Evolutionary conservation across 2,888 invertebrate species (phyloP).

Genomic region (Chirona hameri): DNA sequence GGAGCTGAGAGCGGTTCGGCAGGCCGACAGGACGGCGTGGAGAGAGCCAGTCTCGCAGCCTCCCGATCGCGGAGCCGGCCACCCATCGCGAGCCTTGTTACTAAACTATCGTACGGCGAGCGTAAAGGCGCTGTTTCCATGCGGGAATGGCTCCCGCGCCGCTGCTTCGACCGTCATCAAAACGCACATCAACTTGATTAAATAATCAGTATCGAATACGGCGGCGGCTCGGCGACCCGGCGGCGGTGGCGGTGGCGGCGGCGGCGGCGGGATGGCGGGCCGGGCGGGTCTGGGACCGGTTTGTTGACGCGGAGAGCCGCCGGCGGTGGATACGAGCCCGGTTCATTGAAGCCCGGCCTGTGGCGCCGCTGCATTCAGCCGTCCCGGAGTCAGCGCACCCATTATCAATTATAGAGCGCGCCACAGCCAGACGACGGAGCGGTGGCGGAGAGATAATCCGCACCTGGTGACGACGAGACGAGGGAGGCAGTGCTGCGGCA

Average conservation of each 20-base stretch:
- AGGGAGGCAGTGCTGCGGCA: background rate
- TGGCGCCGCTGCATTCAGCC: background rate
- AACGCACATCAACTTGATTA: slow-evolving; percentile 5
- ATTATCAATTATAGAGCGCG: slow-evolving; percentile 3
- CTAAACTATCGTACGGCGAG: background rate
- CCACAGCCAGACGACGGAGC: too few species aligned
- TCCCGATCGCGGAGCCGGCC: too few species aligned
- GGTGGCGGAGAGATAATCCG: background rate
- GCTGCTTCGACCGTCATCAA: background rate
- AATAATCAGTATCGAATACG: background rate
- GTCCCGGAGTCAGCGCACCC: background rate
- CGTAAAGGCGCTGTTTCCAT: background rate
- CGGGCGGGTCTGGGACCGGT: background rate
- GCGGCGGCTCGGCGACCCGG: background rate
- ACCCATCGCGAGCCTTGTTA: background rate
- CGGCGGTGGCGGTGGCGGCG: background rate
- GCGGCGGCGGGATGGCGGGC: background rate
- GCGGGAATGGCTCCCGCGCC: background rate
- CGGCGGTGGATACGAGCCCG: background rate
- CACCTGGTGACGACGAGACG: background rate
- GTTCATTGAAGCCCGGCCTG: background rate
- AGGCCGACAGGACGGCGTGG: too few species aligned
- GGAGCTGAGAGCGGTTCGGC: too few species aligned
- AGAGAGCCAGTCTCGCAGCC: too few species aligned
- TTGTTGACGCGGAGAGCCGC: background rate